Evolutionary conservation across 92 coral and sea anemone genomes (phyloP).

Genomic region (Hydrozoanthus gracilis): DNA sequence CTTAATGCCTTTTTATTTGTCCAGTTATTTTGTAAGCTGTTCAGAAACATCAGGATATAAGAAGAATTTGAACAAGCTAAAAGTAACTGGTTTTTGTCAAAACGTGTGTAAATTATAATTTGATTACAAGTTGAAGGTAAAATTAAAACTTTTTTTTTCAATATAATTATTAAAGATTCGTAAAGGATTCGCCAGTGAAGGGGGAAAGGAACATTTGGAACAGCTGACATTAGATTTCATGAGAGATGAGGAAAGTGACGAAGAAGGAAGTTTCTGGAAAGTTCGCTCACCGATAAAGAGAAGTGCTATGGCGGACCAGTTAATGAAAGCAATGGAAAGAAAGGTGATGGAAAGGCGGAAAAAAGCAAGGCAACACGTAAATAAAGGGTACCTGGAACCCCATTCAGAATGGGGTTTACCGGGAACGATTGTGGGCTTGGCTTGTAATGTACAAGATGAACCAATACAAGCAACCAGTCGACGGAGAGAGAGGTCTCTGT

Average conservation of each 20-base stretch:
- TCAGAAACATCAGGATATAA: too few species aligned
- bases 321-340: background rate
- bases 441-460: too few species aligned
- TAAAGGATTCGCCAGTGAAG: background rate
- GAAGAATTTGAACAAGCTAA: background rate
- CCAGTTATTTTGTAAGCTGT: too few species aligned
- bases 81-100: background rate
- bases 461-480: too few species aligned
- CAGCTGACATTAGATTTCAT: background rate
- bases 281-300: background rate
- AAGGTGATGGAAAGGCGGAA: too few species aligned
- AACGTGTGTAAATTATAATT: background rate
- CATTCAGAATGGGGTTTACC: too few species aligned
- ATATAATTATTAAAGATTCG: background rate
- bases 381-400: too few species aligned
- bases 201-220: background rate
- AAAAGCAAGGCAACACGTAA: too few species aligned
- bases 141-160: background rate
- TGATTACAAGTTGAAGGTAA: background rate
- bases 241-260: conserved; percentile 9
- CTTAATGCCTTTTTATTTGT: too few species aligned
- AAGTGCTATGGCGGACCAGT: background rate
- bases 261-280: background rate
- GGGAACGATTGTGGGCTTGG: too few species aligned
- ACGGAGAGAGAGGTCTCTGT: too few species aligned